Base-by-base conservation (phyloP, 2,888 invertebrate genomes). In the Ichneumon xanthorius region DNA sequence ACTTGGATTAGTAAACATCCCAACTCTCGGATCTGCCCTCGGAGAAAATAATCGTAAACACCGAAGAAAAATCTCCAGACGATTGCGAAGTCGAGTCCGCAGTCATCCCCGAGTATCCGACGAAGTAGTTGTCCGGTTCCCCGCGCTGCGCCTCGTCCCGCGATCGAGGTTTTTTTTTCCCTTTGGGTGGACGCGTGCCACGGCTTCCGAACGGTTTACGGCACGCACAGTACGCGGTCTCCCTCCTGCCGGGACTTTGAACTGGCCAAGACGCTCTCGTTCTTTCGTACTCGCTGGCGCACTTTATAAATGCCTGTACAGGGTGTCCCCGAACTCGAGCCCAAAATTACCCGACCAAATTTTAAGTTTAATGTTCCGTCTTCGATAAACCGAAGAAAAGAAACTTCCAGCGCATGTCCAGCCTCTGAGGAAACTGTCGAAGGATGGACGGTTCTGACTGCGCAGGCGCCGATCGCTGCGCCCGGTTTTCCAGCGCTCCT, bases 151-250 rank as follows among this genome's bases (percentile, higher is more conserved):
- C 63, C 67, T 67, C 77, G 40, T 26, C 37, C 26, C 37, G 70
- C 58, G 22, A 40, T 45, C 30, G 11, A 4, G 37, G 16, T 19
- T 70, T 45, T 79, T 63, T 73, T 84, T 84, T 33, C 73, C 72
- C 78, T 73, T 78, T 58, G 72, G 40, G 40, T 33, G 50, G 81
- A 84, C 84, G 84, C 84, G 84, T 84, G 84, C 81, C 84, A 73
- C 84, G 71, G 81, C 77, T 84, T 81, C 81, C 84, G 81, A 84
- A 84, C 77, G 80, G 72, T 53, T 84, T 68, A 63, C 79, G 70
- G 71, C 71, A 77, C 76, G 77, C 72, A 80, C 80, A 65, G 55
- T 68, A 73, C 45, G 61, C 45, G 67, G 9, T 45, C 79, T 58
- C 79, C 71, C 84, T 84, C 76, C 71, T 67, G 26, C 63, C 72